Evolutionary conservation across 2,113 vertebrate species (phyloP).

Genomic region (Apteryx owenii): DNA sequence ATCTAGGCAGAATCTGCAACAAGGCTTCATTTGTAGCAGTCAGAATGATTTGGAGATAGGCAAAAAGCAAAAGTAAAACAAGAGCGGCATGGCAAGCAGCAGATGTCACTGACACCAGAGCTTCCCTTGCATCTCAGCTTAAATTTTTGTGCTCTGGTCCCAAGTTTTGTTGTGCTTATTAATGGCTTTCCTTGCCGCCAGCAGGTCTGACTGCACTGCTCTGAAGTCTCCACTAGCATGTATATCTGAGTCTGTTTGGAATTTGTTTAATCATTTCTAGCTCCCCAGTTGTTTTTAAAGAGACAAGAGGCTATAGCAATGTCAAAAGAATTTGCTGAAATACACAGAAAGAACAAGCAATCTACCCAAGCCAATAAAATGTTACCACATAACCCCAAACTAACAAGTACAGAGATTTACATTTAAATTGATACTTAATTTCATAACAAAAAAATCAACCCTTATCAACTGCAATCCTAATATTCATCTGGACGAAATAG

Average conservation of each 20-base stretch:
- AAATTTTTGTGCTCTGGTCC: background rate
- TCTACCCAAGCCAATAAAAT: background rate
- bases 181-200: background rate
- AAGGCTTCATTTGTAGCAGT: background rate
- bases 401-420: background rate
- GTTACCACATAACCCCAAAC: background rate
- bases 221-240: background rate
- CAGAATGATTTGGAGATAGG: background rate
- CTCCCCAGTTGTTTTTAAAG: background rate
- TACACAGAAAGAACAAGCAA: background rate
- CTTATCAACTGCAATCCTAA: background rate
- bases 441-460: background rate
- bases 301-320: background rate
- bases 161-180: background rate
- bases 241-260: background rate
- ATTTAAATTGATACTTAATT: background rate
- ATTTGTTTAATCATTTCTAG: background rate
- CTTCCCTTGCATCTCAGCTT: background rate
- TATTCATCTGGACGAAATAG: background rate
- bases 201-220: background rate
- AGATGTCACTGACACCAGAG: background rate
- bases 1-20: background rate
- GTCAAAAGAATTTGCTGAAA: background rate
- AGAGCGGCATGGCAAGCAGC: background rate
- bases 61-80: background rate